A percentile compares a stretch with the other conserved stretches of the same genome.
Conservation (phyloP, 2,888 invertebrate genomes). For the Crematogaster levior region DNA sequence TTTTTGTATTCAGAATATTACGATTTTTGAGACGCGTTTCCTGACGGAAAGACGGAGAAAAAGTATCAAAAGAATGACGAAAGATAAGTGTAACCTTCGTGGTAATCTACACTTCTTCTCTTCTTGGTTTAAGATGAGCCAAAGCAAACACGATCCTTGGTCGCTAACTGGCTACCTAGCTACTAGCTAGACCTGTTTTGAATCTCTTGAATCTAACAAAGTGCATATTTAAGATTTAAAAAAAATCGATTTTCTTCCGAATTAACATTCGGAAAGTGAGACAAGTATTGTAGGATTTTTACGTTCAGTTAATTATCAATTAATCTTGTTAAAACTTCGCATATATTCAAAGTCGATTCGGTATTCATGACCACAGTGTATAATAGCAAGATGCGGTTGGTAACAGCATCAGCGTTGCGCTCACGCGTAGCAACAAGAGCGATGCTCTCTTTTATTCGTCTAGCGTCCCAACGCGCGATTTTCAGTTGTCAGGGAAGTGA, state of each 20-base stretch:
- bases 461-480: too few relatives aligned
- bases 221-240: constrained; percentile 22
- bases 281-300: too few relatives aligned
- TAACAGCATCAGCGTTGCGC: too few relatives aligned
- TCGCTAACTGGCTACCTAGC: constrained; percentile 83
- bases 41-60: constrained; percentile 11
- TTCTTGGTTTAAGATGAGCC: constrained; percentile 82
- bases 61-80: constrained; percentile 31
- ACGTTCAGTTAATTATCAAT: too few relatives aligned
- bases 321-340: too few relatives aligned
- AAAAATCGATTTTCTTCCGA: not conserved
- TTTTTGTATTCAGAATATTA: constrained; percentile 15
- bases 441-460: too few relatives aligned
- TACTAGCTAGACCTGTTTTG: constrained; percentile 75
- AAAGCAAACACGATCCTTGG: constrained; percentile 82
- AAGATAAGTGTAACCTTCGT: constrained; percentile 67
- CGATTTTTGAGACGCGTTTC: constrained; percentile 53
- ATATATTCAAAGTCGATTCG: too few relatives aligned
- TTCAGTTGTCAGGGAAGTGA: too few relatives aligned
- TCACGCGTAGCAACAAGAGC: too few relatives aligned
- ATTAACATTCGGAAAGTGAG: not conserved
- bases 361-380: too few relatives aligned
- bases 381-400: too few relatives aligned
- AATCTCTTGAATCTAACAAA: constrained; percentile 68
- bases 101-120: constrained; percentile 73